Percentiles rank a stretch among this genome's conserved stretches.
Evolutionary conservation across 2,797 vertebrate genomes (phyloP).

Genomic region (Anguilla obscura): DNA sequence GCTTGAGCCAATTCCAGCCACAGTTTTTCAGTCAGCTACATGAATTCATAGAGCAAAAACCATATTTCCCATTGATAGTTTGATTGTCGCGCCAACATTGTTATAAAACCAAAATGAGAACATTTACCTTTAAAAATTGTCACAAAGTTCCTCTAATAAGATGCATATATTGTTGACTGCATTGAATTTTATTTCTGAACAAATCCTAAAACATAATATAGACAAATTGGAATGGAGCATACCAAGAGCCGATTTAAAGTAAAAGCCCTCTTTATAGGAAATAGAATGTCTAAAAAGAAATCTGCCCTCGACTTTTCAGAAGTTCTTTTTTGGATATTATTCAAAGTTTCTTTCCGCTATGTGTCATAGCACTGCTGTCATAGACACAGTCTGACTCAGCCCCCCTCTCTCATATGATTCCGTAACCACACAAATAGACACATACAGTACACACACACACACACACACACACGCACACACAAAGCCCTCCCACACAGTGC

Average conservation of each 20-base stretch:
- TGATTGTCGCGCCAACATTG: background rate
- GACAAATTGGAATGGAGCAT: background rate
- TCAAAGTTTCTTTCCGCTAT: conserved; percentile 42
- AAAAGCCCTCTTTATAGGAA: conserved; percentile 41
- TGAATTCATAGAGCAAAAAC: background rate
- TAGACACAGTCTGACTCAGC: conserved; percentile 32
- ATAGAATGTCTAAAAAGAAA: conserved; percentile 40
- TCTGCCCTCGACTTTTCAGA: conserved; percentile 11
- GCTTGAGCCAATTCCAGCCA: background rate
- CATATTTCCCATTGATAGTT: background rate
- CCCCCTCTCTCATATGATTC: background rate
- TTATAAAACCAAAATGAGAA: background rate
- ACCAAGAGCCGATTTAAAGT: conserved; percentile 32
- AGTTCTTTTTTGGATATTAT: conserved; percentile 41
- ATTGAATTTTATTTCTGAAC: background rate
- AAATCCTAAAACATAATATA: background rate
- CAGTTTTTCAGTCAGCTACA: background rate
- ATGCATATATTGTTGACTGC: background rate
- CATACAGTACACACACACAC: conserved; percentile 4
- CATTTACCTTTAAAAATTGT: background rate
- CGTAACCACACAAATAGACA: conserved; percentile 28
- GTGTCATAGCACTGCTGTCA: conserved; percentile 35
- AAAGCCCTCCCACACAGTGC: conserved; percentile 22
- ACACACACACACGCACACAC: background rate
- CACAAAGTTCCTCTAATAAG: background rate